A percentile compares a stretch with the other conserved stretches of the same genome.
Conservation (phyloP, 64 coral and sea anemone genomes). For the Montipora sp. region DNA sequence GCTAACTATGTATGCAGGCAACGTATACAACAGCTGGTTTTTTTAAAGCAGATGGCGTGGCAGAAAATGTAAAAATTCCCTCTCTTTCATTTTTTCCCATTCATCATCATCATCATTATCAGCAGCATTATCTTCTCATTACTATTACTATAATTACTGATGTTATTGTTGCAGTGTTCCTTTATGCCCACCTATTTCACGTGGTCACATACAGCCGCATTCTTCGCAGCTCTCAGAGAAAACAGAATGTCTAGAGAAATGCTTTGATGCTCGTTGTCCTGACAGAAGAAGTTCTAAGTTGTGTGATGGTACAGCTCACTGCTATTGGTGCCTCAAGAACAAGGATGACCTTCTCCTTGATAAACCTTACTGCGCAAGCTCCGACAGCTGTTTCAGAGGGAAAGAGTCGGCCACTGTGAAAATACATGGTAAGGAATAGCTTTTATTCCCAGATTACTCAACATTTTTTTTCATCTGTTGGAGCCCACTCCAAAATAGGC, state of each 20-base stretch:
- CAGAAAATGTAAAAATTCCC: no score
- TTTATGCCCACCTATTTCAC: neutral
- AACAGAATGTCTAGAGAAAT: neutral
- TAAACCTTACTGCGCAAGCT: slow-evolving; percentile 25
- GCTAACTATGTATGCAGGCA: no score
- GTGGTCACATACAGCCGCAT: neutral
- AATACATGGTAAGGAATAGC: no score
- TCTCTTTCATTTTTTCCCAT: no score
- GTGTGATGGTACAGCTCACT: slow-evolving; percentile 30
- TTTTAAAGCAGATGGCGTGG: no score
- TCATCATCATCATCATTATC: no score
- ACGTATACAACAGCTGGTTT: no score
- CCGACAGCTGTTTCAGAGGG: slow-evolving; percentile 22
- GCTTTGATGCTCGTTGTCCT: neutral
- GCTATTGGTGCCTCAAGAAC: slow-evolving; percentile 41
- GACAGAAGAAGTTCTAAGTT: slow-evolving; percentile 10
- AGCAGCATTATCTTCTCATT: no score
- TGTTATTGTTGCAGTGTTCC: slow-evolving; percentile 1
- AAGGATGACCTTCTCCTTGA: neutral
- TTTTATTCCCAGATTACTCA: no score
- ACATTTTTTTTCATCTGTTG: no score
- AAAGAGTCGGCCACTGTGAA: neutral
- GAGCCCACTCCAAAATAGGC: no score
- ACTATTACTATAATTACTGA: no score
- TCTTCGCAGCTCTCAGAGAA: neutral